Conservation (phyloP, 64 coral and sea anemone genomes). For the Platygyra sinensis region DNA sequence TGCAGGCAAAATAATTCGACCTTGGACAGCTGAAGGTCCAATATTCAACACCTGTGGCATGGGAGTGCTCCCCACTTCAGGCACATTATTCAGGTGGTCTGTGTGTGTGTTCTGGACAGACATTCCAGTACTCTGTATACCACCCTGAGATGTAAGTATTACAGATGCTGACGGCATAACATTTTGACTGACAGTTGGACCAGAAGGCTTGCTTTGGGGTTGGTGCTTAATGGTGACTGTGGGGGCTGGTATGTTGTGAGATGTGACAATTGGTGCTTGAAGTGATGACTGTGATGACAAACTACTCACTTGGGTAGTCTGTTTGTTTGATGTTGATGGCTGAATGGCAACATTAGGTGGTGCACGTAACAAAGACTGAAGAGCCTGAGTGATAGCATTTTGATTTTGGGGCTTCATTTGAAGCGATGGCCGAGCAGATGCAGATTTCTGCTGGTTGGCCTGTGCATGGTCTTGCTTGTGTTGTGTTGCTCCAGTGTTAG, state of each 20-base stretch:
- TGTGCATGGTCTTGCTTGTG: slow-evolving; percentile 31
- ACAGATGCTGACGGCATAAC: not conserved
- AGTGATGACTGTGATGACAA: not conserved
- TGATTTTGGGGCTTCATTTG: slow-evolving; percentile 52
- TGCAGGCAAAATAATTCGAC: slow-evolving; percentile 26
- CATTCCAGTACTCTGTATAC: not conserved
- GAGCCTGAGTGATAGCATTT: slow-evolving; percentile 30
- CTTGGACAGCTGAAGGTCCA: slow-evolving; percentile 2
- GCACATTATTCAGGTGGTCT: not conserved
- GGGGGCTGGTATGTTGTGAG: not conserved
- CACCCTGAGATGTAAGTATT: not conserved
- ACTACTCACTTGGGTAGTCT: not conserved
- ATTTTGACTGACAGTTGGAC: not conserved
- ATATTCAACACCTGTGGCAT: slow-evolving; percentile 33
- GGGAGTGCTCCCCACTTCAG: not conserved
- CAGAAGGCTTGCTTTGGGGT: not conserved
- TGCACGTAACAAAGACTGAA: slow-evolving; percentile 21
- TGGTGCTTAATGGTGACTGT: slow-evolving; percentile 22
- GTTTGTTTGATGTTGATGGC: not conserved
- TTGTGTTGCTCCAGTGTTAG: not conserved
- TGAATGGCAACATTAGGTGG: slow-evolving; percentile 33
- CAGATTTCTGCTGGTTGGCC: slow-evolving; percentile 1
- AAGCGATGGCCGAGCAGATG: slow-evolving; percentile 19
- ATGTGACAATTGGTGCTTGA: not conserved
- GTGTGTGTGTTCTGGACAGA: slow-evolving; percentile 21